Evolutionary conservation across 2,888 invertebrate species (phyloP).

Genomic region (Dastarcus helophoroides): DNA sequence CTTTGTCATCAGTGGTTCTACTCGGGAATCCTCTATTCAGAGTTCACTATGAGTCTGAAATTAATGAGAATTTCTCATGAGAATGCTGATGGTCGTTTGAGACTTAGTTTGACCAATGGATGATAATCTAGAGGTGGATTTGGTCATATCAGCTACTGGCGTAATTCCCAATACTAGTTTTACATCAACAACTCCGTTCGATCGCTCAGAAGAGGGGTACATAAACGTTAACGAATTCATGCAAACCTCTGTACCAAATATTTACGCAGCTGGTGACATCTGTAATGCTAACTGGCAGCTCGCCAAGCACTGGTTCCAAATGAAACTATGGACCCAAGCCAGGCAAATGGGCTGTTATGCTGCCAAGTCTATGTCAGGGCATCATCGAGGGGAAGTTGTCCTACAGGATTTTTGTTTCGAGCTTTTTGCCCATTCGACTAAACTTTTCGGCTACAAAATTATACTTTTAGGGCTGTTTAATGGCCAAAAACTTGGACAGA

Average conservation of each 20-base stretch:
- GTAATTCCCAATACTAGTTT: slow-evolving; percentile 61
- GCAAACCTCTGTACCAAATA: slow-evolving; percentile 61
- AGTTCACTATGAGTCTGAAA: slow-evolving; percentile 51
- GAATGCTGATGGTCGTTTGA: slow-evolving; percentile 33
- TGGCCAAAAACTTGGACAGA: slow-evolving; percentile 70
- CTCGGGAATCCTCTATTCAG: too few species aligned
- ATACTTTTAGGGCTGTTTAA: slow-evolving; percentile 86
- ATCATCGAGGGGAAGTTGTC: slow-evolving; percentile 48
- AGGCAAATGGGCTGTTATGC: slow-evolving; percentile 94
- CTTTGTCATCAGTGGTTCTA: slow-evolving; percentile 45
- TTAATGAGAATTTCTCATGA: slow-evolving; percentile 30
- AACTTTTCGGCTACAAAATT: slow-evolving; percentile 88
- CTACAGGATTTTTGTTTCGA: slow-evolving; percentile 95
- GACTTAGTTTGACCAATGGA: slow-evolving; percentile 64
- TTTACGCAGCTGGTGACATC: slow-evolving; percentile 95
- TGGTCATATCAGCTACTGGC: slow-evolving; percentile 92
- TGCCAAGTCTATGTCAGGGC: slow-evolving; percentile 75
- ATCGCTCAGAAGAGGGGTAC: slow-evolving; percentile 62
- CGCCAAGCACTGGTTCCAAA: slow-evolving; percentile 82
- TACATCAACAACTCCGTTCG: slow-evolving; percentile 41
- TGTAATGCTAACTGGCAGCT: slow-evolving; percentile 71
- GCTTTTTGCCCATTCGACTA: slow-evolving; percentile 92
- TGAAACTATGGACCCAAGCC: slow-evolving; percentile 97
- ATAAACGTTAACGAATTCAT: slow-evolving; percentile 75
- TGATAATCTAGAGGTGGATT: slow-evolving; percentile 65